Percentiles rank a stretch among this genome's conserved stretches.
These are phyloP conservation scores for Melinaea marsaeus DNA, from an alignment of 2,888 invertebrate species.

Conservation along the genomic window DNA sequence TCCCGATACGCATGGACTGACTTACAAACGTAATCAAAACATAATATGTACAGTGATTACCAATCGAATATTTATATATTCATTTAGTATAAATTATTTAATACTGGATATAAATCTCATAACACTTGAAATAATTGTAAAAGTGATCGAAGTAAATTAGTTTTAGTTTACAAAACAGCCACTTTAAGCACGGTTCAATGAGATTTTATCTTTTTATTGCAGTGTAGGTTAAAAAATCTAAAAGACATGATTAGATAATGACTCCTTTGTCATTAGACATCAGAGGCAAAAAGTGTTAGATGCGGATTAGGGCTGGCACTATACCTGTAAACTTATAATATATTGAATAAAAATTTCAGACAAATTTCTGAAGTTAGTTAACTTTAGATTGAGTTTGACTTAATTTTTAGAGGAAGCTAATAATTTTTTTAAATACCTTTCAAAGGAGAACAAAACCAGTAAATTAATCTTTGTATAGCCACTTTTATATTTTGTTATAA, in stretches of 20 bases:
- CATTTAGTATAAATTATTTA: no score
- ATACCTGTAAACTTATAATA: not conserved
- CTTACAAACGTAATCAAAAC: not conserved
- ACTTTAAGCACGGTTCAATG: conserved; percentile 23
- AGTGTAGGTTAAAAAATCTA: conserved; percentile 48
- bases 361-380: no score
- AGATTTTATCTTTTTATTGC: conserved; percentile 26
- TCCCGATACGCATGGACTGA: conserved; percentile 11
- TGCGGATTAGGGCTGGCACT: conserved; percentile 33
- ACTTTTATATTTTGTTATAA: no score
- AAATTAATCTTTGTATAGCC: no score
- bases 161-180: conserved; percentile 8
- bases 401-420: no score
- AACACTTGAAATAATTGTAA: not conserved
- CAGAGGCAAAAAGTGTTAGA: conserved; percentile 53
- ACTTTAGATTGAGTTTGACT: no score
- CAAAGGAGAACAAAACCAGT: no score
- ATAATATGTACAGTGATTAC: no score
- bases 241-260: conserved; percentile 64
- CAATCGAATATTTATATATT: no score
- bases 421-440: no score
- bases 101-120: conserved; percentile 21
- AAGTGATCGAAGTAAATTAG: not conserved
- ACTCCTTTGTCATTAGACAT: conserved; percentile 56
- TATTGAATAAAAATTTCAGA: not conserved